Conservation (phyloP, 2,113 vertebrate species). For the Microtus richardsoni region DNA sequence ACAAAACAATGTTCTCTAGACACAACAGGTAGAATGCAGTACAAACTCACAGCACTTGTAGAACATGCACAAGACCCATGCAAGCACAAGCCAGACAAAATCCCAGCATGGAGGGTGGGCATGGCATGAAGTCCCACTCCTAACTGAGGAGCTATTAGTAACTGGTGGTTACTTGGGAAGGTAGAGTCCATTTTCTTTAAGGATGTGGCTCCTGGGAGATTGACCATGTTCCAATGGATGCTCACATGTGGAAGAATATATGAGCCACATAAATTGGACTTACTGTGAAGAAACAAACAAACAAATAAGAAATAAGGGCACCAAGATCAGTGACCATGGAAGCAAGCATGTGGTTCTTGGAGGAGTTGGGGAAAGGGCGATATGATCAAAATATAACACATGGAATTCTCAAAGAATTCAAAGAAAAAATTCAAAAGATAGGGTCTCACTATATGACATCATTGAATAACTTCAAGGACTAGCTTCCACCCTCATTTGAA, state of each 20-base stretch:
- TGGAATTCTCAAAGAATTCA: background rate
- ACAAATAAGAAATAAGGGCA: too few species aligned
- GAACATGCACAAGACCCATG: background rate
- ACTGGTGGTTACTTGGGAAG: background rate
- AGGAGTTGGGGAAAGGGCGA: background rate
- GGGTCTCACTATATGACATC: background rate
- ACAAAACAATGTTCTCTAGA: background rate
- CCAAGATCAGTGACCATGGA: background rate
- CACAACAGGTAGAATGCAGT: too few species aligned
- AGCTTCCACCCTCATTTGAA: background rate
- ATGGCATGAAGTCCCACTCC: background rate
- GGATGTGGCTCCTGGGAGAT: too few species aligned
- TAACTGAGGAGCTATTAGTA: background rate
- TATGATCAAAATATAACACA: background rate
- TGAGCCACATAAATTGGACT: too few species aligned
- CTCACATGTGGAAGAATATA: background rate
- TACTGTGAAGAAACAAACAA: background rate
- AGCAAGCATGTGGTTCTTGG: background rate
- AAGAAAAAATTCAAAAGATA: background rate
- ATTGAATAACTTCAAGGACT: background rate
- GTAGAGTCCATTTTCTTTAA: background rate
- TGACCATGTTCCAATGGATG: background rate
- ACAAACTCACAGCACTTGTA: background rate
- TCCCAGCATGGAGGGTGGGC: accelerated
- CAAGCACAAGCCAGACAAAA: background rate